A percentile compares a stretch with the other conserved stretches of the same genome.
phyloP scores from a whole-genome alignment of 1,140 invertebrate genomes.

The Eupristina koningsbergeri region DNA sequence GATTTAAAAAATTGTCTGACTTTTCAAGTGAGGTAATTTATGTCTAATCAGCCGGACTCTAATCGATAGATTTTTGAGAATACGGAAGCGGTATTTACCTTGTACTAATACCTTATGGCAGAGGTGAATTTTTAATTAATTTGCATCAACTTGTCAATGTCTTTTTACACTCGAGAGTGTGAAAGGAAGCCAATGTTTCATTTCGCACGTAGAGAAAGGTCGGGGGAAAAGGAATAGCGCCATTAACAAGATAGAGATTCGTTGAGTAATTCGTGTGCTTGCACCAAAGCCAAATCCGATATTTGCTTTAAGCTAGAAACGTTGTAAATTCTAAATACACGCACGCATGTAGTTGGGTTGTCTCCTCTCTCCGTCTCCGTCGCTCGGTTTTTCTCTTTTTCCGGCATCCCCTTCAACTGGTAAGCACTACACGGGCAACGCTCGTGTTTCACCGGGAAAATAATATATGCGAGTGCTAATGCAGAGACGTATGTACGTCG shows the following conservation, averaged over 20 bases:
- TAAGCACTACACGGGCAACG: conserved; percentile 41
- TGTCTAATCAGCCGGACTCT: too few relatives aligned
- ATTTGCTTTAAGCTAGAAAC: conserved; percentile 25
- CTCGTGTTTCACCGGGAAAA: conserved; percentile 62
- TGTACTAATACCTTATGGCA: too few relatives aligned
- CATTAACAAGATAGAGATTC: conserved; percentile 9
- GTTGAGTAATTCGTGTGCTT: too few relatives aligned
- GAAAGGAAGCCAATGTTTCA: conserved; percentile 18
- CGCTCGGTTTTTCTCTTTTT: neutral
- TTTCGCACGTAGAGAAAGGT: neutral
- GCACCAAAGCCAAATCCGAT: conserved; percentile 18
- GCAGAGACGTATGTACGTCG: conserved; percentile 62
- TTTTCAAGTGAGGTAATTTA: too few relatives aligned
- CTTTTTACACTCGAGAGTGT: too few relatives aligned
- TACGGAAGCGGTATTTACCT: too few relatives aligned
- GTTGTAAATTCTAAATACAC: conserved; percentile 34
- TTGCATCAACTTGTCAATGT: too few relatives aligned
- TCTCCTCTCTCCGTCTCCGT: neutral
- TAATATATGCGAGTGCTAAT: conserved; percentile 70
- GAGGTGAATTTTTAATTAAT: too few relatives aligned
- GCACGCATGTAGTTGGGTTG: neutral
- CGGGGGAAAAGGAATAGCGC: neutral
- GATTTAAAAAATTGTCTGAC: too few relatives aligned
- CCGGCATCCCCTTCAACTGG: neutral
- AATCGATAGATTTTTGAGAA: too few relatives aligned